These are phyloP conservation scores for Hafferia zeledoni DNA, from an alignment of 2,797 vertebrate genomes.

Conservation along the genomic window DNA sequence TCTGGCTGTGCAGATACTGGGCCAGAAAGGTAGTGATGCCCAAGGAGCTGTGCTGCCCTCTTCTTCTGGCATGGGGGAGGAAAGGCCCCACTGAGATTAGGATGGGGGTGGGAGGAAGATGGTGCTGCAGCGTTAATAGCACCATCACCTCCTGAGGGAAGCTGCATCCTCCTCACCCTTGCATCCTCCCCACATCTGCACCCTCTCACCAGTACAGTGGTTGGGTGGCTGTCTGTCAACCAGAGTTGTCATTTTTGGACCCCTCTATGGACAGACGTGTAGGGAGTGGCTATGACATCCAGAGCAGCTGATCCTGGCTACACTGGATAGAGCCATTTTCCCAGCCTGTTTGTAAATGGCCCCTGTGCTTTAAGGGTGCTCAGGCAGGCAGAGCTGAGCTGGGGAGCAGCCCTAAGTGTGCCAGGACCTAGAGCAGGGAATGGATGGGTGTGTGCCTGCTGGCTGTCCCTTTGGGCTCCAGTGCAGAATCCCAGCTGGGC, in stretches of 20 bases:
- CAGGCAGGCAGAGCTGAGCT: background rate
- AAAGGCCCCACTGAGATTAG: background rate
- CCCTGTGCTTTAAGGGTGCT: background rate
- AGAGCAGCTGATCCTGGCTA: background rate
- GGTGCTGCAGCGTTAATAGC: background rate
- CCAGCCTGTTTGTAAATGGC: background rate
- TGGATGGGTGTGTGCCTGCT: background rate
- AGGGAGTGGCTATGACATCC: background rate
- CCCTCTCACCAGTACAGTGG: background rate
- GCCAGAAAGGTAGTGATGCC: background rate
- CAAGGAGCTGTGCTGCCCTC: background rate
- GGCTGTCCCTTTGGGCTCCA: accelerated
- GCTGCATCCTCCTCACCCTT: background rate
- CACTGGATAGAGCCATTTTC: background rate
- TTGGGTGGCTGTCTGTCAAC: background rate
- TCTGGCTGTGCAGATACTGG: accelerated
- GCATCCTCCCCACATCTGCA: background rate
- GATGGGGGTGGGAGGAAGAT: background rate
- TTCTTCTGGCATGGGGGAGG: accelerated
- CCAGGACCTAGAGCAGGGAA: background rate
- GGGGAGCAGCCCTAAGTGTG: accelerated
- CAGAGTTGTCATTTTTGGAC: accelerated
- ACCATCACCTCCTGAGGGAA: background rate
- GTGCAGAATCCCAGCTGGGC: background rate
- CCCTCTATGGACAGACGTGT: background rate